Base-by-base conservation (phyloP, 1,140 invertebrate genomes). In the Ips nitidus region DNA sequence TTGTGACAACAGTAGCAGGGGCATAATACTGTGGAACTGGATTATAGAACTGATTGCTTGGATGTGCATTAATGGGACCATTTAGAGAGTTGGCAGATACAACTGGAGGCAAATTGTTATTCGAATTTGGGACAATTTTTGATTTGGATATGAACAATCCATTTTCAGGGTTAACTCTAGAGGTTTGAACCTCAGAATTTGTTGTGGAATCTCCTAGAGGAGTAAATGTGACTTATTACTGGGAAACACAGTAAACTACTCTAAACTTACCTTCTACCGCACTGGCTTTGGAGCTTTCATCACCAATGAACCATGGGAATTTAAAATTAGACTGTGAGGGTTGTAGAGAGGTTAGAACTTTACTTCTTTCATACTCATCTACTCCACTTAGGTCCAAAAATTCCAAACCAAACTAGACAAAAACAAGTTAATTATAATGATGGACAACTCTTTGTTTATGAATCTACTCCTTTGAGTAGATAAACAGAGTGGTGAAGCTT, bases 341-440 rank as follows among this genome's bases (percentile, higher is more conserved):
- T 53, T 75, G 73, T 43, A 80, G 59, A 8, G 74, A 76, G 41
- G 67, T 62, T 38, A 76, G 53, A 53, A 80, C 73, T 52, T 64
- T 70, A 7, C 72, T 66, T 61, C 69, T 73, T 70, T 80, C 79
- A 22, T 65, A 60, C 39, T 79, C 77, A 4, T 79, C 77, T 1
- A 80, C 73, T 43, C 71, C 79, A 56, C 58, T 79, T 37, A 80
- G 71, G 72, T 80, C 79, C 56, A 80, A 64, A 63, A 80, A 80
- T 38, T 74, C 61, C 45, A 77, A 69, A 58, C 47, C 52, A 38
- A 69, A 4, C 75, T 75, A 59, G 45, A 41, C 58, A 41, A 41
- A n/a, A n/a, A 59, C 4, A 1, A 59, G 3, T 56, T 37, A 56
- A 7, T 56, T 36, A 56, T 6, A 8, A 50, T 50, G 22, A 22